Evolutionary conservation across 2,888 invertebrate species (phyloP).

Genomic region (Eupithecia centaureata): DNA sequence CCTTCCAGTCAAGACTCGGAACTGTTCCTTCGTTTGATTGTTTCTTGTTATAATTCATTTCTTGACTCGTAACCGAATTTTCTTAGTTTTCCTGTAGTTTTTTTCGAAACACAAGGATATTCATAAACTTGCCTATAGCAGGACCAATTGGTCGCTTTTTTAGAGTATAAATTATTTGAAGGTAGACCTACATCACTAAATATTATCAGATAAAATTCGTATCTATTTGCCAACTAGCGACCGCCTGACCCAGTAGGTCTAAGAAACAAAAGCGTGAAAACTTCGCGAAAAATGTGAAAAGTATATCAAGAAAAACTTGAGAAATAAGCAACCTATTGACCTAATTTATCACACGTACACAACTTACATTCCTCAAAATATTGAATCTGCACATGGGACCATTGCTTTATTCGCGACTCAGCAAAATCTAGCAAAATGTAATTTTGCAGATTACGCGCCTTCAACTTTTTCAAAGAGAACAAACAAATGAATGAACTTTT

Average conservation of each 20-base stretch:
- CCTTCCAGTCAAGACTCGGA: slow-evolving; percentile 18
- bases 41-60: slow-evolving; percentile 19
- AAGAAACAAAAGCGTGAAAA: neutral
- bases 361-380: slow-evolving; percentile 22
- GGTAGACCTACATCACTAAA: neutral
- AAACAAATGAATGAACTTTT: neutral
- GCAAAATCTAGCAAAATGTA: slow-evolving; percentile 14
- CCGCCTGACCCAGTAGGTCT: too few species aligned
- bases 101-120: neutral
- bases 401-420: slow-evolving; percentile 19
- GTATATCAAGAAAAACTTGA: neutral
- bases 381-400: slow-evolving; percentile 14
- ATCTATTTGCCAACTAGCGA: neutral
- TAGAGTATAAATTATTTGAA: neutral
- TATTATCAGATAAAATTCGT: neutral
- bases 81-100: neutral
- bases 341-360: neutral
- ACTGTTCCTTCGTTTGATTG: neutral
- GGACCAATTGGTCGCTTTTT: neutral
- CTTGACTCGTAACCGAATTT: slow-evolving; percentile 9
- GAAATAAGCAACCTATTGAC: neutral
- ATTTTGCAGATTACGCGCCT: slow-evolving; percentile 22
- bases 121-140: neutral
- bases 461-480: slow-evolving; percentile 10
- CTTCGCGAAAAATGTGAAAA: neutral